Conservation (phyloP, 1,140 invertebrate genomes). For the Drosophila athabasca region DNA sequence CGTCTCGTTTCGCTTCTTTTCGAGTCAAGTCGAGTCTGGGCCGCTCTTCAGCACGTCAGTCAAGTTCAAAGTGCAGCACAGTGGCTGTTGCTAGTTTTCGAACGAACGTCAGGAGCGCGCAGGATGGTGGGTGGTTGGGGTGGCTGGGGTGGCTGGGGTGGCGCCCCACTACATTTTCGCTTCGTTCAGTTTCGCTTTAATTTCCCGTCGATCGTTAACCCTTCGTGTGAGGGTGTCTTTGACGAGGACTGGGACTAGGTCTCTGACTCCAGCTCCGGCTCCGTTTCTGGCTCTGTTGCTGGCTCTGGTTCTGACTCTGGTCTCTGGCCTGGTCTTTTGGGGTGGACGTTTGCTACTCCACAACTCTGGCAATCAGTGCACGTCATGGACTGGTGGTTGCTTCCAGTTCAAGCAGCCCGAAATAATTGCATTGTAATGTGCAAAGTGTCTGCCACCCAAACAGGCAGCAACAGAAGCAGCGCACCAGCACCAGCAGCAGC, state of each 20-base stretch:
- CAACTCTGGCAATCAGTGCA: constrained; percentile 71
- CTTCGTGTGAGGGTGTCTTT: constrained; percentile 28
- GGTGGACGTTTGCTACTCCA: constrained; percentile 35
- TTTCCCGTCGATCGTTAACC: constrained; percentile 80
- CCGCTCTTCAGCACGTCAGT: constrained; percentile 72
- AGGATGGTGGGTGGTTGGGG: constrained; percentile 1
- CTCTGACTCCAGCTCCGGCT: constrained; percentile 5
- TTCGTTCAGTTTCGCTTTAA: constrained; percentile 69
- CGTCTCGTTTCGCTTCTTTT: not conserved
- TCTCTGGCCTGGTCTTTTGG: constrained; percentile 8
- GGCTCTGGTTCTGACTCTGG: constrained; percentile 4
- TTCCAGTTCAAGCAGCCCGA: constrained; percentile 75
- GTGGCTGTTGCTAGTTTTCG: constrained; percentile 33
- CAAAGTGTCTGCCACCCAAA: constrained; percentile 72
- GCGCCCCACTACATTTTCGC: constrained; percentile 27
- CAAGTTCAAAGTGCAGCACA: constrained; percentile 75
- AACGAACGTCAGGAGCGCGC: constrained; percentile 10
- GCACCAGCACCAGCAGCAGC: constrained; percentile 1
- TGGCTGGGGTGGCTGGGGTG: too few relatives aligned
- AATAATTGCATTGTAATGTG: constrained; percentile 83
- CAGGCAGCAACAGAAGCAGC: constrained; percentile 8
- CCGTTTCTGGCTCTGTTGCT: not conserved
- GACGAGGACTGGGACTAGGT: constrained; percentile 2
- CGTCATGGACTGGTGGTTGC: constrained; percentile 53
- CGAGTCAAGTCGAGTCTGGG: constrained; percentile 48